Evolutionary conservation across 2,797 vertebrate genomes (phyloP), one percentile per base, ranked within the genome.

Genomic region (Bovichtus variegatus): DNA sequence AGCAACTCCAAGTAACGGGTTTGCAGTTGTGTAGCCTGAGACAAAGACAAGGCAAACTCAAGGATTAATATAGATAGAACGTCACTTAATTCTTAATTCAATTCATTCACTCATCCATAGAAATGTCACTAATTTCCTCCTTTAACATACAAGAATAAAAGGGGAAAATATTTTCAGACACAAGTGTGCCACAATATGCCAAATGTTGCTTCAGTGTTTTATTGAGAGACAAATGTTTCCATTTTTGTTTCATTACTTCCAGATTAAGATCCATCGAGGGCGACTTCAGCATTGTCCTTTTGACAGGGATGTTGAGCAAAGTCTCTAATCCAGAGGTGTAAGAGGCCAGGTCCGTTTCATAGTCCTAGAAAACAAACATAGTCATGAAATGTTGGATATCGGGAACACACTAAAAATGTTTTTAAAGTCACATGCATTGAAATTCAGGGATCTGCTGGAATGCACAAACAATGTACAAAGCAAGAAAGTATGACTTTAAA

Each of bases 261-360:
- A 97, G 94, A 61, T 96, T 92, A 49, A 99, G 97, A 57, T 96
- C 88, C 71, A 94, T 95, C 3, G 97, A 90, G 23, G 98, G 97
- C 10, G 98, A 99, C 76, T 95, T 97, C 76, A 99, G 91, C 92
- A 98, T 94, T 1, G 95, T 96, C 81, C 96, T 97, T 92, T 98
- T 99, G 81, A 99, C 95, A 29, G 97, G 98, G 70, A 99, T 96
- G 87, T 97, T 98, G 53, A 98, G 95, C 57, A 99, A 74, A 0
- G 97, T 99, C 92, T 99, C 98, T 72, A 99, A 89, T 38, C 98
- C 98, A 0, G 98, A 97, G 31, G 95, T 94, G 69, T 99, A 99
- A 0, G 96, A 95, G 10, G 96, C 94, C 67, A 98, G 92, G 72
- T 98, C 97, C 6, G 97, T 93, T 81, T 99, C 98, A 84, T 99